Base-by-base conservation (phyloP, 2,888 invertebrate genomes). In the Epinotia nisella region DNA sequence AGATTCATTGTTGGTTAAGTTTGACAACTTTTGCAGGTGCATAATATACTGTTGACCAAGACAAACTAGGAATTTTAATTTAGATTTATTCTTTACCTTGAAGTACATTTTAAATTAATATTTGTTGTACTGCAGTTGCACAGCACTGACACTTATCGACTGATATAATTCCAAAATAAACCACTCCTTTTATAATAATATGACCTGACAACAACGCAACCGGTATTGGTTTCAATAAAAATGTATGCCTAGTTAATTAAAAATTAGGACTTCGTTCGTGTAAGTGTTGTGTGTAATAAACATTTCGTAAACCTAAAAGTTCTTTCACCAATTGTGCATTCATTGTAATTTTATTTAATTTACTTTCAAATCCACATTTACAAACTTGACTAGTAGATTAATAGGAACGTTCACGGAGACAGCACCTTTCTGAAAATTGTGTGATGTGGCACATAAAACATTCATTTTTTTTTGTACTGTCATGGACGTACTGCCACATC, bases 111-210 rank as follows among this genome's bases (percentile, higher is more conserved):
- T 49, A 49, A 49, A 7, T n/a, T n/a, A 45, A 15, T 45, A 5
- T n/a, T 24, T 4, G 7, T n/a, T 49, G 49, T n/a, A 49, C n/a
- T 49, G 1, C 49, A n/a, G 49, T 49, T 49, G 49, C 5, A 49
- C 1, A 49, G 49, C 5, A 49, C 1, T n/a, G n/a, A 49, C 7
- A 49, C n/a, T 49, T n/a, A 13, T 49, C n/a, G 13, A 49, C n/a
- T 49, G 49, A 49, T 49, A 49, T 7, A n/a, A 49, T 49, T n/a
- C n/a, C n/a, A 49, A n/a, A n/a, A 49, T n/a, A 49, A n/a, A 49
- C 49, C 5, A 49, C 7, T 49, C n/a, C 15, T 49, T 49, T 49
- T 49, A 49, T 49, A 49, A 5, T n/a, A n/a, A n/a, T n/a, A n/a
- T n/a, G 15, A 49, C 49, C 49, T 49, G 49, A 49, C 49, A n/a